Evolutionary conservation across 2,888 invertebrate species (phyloP).

Genomic region (Cordilura impudica): DNA sequence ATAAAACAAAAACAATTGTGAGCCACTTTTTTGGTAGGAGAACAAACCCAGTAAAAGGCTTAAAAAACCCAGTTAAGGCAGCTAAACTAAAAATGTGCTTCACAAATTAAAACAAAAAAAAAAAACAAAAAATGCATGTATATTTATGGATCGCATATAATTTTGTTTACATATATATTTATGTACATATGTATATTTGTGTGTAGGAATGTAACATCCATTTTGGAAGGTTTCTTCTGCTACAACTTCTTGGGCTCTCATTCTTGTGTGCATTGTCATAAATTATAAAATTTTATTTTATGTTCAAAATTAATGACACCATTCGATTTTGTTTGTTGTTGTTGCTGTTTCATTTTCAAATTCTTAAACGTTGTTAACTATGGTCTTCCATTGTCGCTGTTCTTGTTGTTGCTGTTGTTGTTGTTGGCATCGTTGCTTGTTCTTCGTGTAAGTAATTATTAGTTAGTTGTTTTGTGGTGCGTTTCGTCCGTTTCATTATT

Average conservation of each 20-base stretch:
- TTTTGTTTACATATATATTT: slow-evolving; percentile 26
- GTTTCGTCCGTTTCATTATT: slow-evolving; percentile 60
- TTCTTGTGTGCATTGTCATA: slow-evolving; percentile 69
- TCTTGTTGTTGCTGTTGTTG: slow-evolving; percentile 50
- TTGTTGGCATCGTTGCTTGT: slow-evolving; percentile 38
- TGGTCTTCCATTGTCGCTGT: slow-evolving; percentile 36
- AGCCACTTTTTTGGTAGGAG: background rate
- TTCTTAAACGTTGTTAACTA: slow-evolving; percentile 55
- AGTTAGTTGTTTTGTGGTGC: slow-evolving; percentile 30
- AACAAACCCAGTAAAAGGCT: background rate
- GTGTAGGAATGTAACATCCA: background rate
- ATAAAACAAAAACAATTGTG: background rate
- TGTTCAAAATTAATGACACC: slow-evolving; percentile 75
- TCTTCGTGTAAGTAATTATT: slow-evolving; percentile 58
- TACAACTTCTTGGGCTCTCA: slow-evolving; percentile 44
- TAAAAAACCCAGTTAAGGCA: background rate
- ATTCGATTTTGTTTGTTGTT: slow-evolving; percentile 48
- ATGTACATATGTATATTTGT: background rate
- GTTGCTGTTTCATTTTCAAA: slow-evolving; percentile 65
- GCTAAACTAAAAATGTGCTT: slow-evolving; percentile 52
- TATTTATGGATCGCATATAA: background rate
- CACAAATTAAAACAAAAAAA: slow-evolving; percentile 10
- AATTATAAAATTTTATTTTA: slow-evolving; percentile 76
- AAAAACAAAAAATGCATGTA: slow-evolving; percentile 9
- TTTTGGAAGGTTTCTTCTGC: background rate